Evolutionary conservation across 2,888 invertebrate genomes (phyloP).

Genomic region (Amiota mariae): DNA sequence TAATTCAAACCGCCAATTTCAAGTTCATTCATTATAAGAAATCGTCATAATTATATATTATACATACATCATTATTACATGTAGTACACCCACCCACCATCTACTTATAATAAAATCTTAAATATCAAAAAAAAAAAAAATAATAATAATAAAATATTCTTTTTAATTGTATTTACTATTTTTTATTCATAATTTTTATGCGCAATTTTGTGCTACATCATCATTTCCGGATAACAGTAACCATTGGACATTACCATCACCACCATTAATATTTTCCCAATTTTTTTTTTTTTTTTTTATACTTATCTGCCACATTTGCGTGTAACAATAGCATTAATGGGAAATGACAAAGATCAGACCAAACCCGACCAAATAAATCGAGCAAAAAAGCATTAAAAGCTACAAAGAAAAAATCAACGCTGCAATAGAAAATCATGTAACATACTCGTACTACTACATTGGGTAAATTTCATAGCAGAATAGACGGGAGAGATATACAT

Average conservation of each 20-base stretch:
- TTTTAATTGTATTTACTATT: not conserved
- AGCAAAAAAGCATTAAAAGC: not conserved
- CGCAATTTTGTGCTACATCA: slow-evolving; percentile 62
- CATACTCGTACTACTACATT: not conserved
- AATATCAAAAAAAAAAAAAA: too few species aligned
- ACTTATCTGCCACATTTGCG: slow-evolving; percentile 16
- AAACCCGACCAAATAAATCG: not conserved
- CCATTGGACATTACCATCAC: too few species aligned
- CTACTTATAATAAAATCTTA: too few species aligned
- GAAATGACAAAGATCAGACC: not conserved
- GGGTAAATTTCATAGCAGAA: not conserved
- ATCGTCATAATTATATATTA: too few species aligned
- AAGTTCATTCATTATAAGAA: too few species aligned
- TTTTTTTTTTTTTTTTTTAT: too few species aligned
- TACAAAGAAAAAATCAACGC: not conserved
- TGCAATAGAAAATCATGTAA: not conserved
- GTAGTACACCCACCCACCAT: too few species aligned
- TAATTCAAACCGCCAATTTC: too few species aligned
- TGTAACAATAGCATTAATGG: slow-evolving; percentile 10
- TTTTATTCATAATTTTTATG: not conserved
- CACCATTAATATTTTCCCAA: not conserved
- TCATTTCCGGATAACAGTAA: slow-evolving; percentile 57
- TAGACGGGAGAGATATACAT: not conserved
- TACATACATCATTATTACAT: too few species aligned
- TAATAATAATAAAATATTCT: too few species aligned